Conservation (phyloP, 2,888 invertebrate species). For the Xestia ashworthii region DNA sequence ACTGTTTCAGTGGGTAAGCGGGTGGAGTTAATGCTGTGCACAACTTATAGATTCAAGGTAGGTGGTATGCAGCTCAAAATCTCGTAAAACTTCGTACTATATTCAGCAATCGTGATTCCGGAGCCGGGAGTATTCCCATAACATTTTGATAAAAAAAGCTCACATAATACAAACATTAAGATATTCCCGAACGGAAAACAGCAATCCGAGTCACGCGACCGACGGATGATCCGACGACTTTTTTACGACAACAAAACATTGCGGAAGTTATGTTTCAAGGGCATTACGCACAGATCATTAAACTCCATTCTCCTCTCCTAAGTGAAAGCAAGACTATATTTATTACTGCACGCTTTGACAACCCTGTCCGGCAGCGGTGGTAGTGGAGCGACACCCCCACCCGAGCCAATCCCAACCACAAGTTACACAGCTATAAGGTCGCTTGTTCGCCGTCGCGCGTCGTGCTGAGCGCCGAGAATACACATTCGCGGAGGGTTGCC, state of each 20-base stretch:
- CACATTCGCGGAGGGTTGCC: constrained; percentile 75
- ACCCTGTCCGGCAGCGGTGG: constrained; percentile 75
- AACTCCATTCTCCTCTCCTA: constrained; percentile 79
- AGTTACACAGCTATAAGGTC: constrained; percentile 12
- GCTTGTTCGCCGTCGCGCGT: constrained; percentile 9
- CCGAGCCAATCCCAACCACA: constrained; percentile 44
- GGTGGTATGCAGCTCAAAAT: background rate
- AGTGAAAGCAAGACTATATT: constrained; percentile 84
- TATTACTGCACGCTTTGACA: constrained; percentile 86
- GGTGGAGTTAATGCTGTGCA: background rate
- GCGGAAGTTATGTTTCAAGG: constrained; percentile 87
- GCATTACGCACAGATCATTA: constrained; percentile 89
- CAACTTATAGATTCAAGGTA: too few species aligned
- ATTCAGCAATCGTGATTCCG: constrained; percentile 6
- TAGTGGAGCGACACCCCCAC: constrained; percentile 62
- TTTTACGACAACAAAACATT: constrained; percentile 86
- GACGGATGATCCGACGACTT: constrained; percentile 74
- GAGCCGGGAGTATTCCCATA: constrained; percentile 13
- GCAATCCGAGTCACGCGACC: constrained; percentile 74
- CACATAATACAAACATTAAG: constrained; percentile 67
- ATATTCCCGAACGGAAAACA: constrained; percentile 70
- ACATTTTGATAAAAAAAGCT: constrained; percentile 56
- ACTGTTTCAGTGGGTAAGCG: background rate
- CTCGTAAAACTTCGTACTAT: background rate
- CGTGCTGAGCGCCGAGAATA: constrained; percentile 16